Conservation (phyloP, 2,113 vertebrate genomes). For the Bostrychus sinensis region DNA sequence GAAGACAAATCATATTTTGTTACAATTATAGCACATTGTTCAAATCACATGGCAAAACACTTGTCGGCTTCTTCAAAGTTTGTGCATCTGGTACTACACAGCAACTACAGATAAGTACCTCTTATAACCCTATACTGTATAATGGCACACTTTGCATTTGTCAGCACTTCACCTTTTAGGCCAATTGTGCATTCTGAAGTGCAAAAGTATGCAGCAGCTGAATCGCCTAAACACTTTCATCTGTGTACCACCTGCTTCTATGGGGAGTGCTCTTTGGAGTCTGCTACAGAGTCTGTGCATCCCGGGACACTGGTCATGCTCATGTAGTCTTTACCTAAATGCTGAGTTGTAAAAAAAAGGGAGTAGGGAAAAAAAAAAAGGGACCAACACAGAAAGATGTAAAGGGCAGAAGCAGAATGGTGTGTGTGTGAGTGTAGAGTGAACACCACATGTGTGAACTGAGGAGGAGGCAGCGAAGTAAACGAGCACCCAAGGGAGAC, state of each 20-base stretch:
- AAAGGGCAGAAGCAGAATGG: conserved; percentile 18
- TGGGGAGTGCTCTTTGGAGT: conserved; percentile 10
- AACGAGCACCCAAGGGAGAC: conserved; percentile 68
- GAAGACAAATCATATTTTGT: no score
- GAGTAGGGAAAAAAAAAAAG: background rate
- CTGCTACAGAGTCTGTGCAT: conserved; percentile 21
- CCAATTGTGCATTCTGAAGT: conserved; percentile 33
- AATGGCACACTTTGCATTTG: conserved; percentile 3
- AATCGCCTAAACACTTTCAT: conserved; percentile 27
- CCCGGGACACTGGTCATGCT: conserved; percentile 31
- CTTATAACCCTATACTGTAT: background rate
- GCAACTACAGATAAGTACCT: background rate
- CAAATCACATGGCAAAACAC: background rate
- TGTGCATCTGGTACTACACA: background rate
- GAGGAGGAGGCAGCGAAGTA: conserved; percentile 51
- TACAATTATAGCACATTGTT: background rate
- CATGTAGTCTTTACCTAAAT: conserved; percentile 23
- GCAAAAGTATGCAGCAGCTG: background rate
- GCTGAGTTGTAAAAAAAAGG: conserved; percentile 3
- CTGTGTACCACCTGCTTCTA: conserved; percentile 17
- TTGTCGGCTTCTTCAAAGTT: background rate
- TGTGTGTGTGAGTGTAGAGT: conserved; percentile 6
- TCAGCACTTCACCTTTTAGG: background rate
- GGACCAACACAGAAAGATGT: conserved; percentile 5
- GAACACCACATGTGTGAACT: conserved; percentile 11